Evolutionary conservation across 2,888 invertebrate genomes (phyloP).

Genomic region (Netelia fuscicornis): DNA sequence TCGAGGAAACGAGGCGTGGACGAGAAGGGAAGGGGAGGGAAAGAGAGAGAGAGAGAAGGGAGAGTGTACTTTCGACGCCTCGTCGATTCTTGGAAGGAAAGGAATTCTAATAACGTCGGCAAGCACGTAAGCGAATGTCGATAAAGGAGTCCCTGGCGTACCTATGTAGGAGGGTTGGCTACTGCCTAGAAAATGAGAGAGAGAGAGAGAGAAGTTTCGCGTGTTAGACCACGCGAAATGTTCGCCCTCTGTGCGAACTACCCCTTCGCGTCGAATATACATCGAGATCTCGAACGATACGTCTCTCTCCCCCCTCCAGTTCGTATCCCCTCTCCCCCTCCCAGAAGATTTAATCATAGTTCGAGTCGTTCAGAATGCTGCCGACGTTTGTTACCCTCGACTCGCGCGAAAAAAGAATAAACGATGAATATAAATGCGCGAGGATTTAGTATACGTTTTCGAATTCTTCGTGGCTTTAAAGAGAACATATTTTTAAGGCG

Average conservation of each 20-base stretch:
- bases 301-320: neutral
- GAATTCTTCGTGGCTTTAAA: neutral
- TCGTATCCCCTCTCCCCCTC: neutral
- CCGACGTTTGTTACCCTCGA: neutral
- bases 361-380: neutral
- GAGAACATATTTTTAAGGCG: too few species aligned
- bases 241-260: slow-evolving; percentile 35
- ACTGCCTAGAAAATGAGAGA: slow-evolving; percentile 21
- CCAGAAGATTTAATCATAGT: slow-evolving; percentile 2
- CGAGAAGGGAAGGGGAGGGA: slow-evolving; percentile 50
- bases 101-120: slow-evolving; percentile 73
- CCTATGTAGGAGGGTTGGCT: slow-evolving; percentile 63
- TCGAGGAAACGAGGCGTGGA: slow-evolving; percentile 1
- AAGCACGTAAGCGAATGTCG: slow-evolving; percentile 72
- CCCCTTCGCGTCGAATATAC: slow-evolving; percentile 38
- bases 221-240: slow-evolving; percentile 58
- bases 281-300: slow-evolving; percentile 46
- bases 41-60: neutral
- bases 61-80: slow-evolving; percentile 60
- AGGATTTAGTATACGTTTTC: neutral
- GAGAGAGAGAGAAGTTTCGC: slow-evolving; percentile 28
- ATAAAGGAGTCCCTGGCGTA: slow-evolving; percentile 67
- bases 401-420: neutral
- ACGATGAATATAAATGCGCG: too few species aligned
- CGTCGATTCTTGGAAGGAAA: slow-evolving; percentile 68